A percentile compares a stretch with the other conserved stretches of the same genome.
These are phyloP conservation scores for Dorcus hopei DNA, from an alignment of 2,888 invertebrate genomes.

Conservation along the genomic window DNA sequence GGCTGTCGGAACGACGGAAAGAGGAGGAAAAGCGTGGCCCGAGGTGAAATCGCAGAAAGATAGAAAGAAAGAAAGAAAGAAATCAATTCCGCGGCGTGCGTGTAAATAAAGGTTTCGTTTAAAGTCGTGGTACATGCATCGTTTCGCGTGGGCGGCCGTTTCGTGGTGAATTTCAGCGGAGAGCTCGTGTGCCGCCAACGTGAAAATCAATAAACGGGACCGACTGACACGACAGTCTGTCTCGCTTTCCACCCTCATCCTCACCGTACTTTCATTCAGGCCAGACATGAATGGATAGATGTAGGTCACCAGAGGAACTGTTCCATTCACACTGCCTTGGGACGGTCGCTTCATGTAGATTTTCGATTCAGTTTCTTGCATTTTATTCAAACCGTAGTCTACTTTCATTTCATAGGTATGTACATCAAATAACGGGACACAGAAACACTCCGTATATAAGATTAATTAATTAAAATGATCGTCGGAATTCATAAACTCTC, in stretches of 20 bases:
- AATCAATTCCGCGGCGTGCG: too few relatives aligned
- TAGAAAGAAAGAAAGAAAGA: too few relatives aligned
- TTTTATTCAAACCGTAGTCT: not conserved
- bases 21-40: too few relatives aligned
- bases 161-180: slow-evolving; percentile 19
- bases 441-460: too few relatives aligned
- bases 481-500: too few relatives aligned
- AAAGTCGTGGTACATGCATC: too few relatives aligned
- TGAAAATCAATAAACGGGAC: slow-evolving; percentile 31
- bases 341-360: slow-evolving; percentile 2
- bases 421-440: too few relatives aligned
- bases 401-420: slow-evolving; percentile 1
- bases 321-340: not conserved
- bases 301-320: slow-evolving; percentile 17
- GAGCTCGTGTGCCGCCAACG: slow-evolving; percentile 26
- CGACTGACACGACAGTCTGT: slow-evolving; percentile 7
- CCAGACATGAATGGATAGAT: slow-evolving; percentile 39
- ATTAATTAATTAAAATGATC: too few relatives aligned
- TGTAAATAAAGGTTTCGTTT: too few relatives aligned
- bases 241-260: slow-evolving; percentile 13
- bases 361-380: not conserved
- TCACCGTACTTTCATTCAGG: slow-evolving; percentile 37
- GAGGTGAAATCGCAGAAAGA: too few relatives aligned
- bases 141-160: slow-evolving; percentile 14
- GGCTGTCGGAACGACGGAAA: too few relatives aligned